A percentile compares a stretch with the other conserved stretches of the same genome.
phyloP scores from a whole-genome alignment of 2,113 vertebrate species.

The Morone chrysops region DNA sequence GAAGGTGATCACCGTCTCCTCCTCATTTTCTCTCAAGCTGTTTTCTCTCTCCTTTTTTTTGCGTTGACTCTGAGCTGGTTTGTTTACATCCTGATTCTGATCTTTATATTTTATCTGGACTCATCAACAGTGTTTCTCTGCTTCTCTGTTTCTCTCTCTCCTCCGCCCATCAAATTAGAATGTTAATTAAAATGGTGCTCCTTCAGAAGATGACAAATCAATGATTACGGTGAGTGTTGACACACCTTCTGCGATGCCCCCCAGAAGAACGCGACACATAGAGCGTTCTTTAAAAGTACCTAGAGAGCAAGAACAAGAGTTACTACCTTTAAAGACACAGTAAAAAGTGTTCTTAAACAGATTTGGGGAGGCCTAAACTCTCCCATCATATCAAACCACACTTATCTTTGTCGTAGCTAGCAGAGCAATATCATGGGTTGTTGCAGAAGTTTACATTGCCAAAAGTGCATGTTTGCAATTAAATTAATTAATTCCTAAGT shows the following conservation, averaged over 20 bases:
- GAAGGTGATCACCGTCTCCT: conserved; percentile 78
- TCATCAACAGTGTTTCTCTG: conserved; percentile 74
- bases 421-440: background rate
- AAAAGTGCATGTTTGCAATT: background rate
- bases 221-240: conserved; percentile 70
- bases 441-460: background rate
- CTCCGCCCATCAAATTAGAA: conserved; percentile 78
- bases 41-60: conserved; percentile 39
- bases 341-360: background rate
- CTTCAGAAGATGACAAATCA: conserved; percentile 77
- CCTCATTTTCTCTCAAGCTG: conserved; percentile 49
- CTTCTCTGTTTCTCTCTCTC: conserved; percentile 63
- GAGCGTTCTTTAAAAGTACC: conserved; percentile 11
- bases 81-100: conserved; percentile 77
- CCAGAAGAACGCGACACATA: conserved; percentile 43
- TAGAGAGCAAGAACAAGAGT: background rate
- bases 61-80: conserved; percentile 55
- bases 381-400: background rate
- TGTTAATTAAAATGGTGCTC: conserved; percentile 80
- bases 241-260: conserved; percentile 68
- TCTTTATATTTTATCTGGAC: conserved; percentile 72
- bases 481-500: background rate
- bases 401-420: background rate
- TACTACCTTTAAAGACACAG: background rate
- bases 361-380: background rate